phyloP scores from a whole-genome alignment of 2,888 invertebrate genomes.

The Dione vanillae region DNA sequence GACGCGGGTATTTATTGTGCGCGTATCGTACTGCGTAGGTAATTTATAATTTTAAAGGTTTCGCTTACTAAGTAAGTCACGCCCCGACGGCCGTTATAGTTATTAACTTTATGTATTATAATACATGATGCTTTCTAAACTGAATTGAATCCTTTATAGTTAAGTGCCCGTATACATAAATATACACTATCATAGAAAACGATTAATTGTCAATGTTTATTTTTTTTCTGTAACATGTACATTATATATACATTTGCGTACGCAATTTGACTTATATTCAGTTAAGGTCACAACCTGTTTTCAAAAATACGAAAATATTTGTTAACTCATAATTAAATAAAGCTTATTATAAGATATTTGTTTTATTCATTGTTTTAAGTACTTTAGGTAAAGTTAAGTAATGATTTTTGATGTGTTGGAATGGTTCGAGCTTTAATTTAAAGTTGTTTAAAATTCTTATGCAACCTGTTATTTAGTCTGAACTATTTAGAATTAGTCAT shows the following conservation, averaged over 20 bases:
- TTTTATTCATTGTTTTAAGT: slow-evolving; percentile 65
- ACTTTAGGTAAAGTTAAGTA: no score
- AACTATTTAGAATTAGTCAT: no score
- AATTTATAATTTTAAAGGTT: slow-evolving; percentile 70
- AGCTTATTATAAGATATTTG: slow-evolving; percentile 83
- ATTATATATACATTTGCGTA: slow-evolving; percentile 74
- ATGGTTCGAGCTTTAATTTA: background rate
- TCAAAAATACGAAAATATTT: slow-evolving; percentile 83
- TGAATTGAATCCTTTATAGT: slow-evolving; percentile 82
- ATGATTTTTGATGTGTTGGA: background rate
- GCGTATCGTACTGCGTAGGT: slow-evolving; percentile 53
- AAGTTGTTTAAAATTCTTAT: no score
- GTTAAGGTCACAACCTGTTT: slow-evolving; percentile 83
- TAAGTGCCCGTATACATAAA: slow-evolving; percentile 78
- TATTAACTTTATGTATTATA: slow-evolving; percentile 81
- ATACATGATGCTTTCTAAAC: slow-evolving; percentile 82
- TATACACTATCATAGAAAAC: slow-evolving; percentile 81
- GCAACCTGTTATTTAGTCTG: no score
- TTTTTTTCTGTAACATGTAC: slow-evolving; percentile 74
- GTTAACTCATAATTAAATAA: slow-evolving; percentile 85
- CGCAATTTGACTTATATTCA: slow-evolving; percentile 82
- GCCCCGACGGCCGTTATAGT: slow-evolving; percentile 75
- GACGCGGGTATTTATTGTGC: slow-evolving; percentile 61
- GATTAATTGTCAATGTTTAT: slow-evolving; percentile 81
- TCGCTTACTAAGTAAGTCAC: slow-evolving; percentile 80